Base-by-base conservation (phyloP, 2,888 invertebrate genomes). In the Diarsia brunnea region DNA sequence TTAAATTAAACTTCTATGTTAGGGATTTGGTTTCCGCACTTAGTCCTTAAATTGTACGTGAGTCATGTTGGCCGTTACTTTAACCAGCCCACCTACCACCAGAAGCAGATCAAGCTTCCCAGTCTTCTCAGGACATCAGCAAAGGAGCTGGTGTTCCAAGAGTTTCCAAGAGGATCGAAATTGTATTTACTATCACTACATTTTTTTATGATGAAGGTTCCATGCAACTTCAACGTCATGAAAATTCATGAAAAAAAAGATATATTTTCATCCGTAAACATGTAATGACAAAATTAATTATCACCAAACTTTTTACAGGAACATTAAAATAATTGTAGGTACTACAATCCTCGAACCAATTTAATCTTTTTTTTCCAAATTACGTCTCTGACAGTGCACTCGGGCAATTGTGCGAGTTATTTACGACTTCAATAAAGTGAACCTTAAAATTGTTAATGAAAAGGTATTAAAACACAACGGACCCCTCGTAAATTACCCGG, bases 401-500 rank as follows among this genome's bases (percentile, higher is more conserved):
- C 89, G 90, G 91, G 90, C 92, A 92, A 93, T 92, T 93, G 93
- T 90, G 87, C 90, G 92, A 93, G 95, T 96, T 94, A 96, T 96
- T 96, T 96, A 96, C 95, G 95, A 93, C 94, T 93, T 93, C 96
- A 96, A 96, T 96, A 96, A 96, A 96, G 92, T 94, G 95, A 92
- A 95, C 96, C 96, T 96, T 96, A 96, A 96, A 96, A 96, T 96
- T 96, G 96, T 96, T 96, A 96, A 96, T 96, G 96, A 96, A 96
- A 96, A 94, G 95, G 95, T 94, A 96, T 96, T 96, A 96, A 96
- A 96, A 94, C 93, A 93, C 93, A 93, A 91, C 91, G 93, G 93
- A 84, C 90, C 95, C 94, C 94, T 95, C 95, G 94, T 96, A 96
- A 96, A 96, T 96, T 92, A 95, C 91, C 58, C 92, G 95, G 96